Evolutionary conservation across 2,888 invertebrate species (phyloP).

Genomic region (Agrotis ipsilon): DNA sequence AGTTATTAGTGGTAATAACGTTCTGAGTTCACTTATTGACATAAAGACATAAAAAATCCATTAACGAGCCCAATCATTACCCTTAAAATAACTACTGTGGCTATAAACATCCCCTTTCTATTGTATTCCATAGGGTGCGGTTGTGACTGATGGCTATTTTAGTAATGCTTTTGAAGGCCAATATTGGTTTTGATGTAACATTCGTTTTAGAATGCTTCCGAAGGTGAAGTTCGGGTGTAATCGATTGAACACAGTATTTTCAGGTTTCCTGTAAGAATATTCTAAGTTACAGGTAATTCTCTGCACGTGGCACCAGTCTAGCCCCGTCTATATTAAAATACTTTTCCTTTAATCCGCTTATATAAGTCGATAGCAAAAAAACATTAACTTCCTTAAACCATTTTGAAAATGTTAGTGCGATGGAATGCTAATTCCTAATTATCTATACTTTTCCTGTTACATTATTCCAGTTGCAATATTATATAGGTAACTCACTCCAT

Average conservation of each 20-base stretch:
- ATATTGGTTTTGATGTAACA: constrained; percentile 73
- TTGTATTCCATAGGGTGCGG: constrained; percentile 72
- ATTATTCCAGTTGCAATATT: constrained; percentile 51
- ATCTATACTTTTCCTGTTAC: constrained; percentile 65
- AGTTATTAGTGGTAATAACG: constrained; percentile 42
- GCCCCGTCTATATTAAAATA: neutral
- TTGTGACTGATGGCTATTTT: constrained; percentile 77
- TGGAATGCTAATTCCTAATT: neutral
- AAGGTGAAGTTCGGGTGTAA: constrained; percentile 9
- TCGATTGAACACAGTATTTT: neutral
- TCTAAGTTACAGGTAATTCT: neutral
- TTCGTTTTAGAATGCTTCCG: constrained; percentile 61
- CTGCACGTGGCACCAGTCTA: neutral
- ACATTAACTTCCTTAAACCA: too few relatives aligned
- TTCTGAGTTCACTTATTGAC: constrained; percentile 66
- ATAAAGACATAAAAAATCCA: constrained; percentile 73
- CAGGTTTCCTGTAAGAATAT: neutral
- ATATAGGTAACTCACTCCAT: constrained; percentile 1
- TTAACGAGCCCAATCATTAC: constrained; percentile 73
- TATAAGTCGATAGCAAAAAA: neutral
- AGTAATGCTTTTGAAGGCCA: constrained; percentile 72
- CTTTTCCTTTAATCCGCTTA: neutral
- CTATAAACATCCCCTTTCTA: constrained; percentile 73
- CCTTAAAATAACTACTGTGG: constrained; percentile 70
- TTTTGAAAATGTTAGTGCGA: neutral